Evolutionary conservation across 2,888 invertebrate species (phyloP), one percentile per base, ranked within the genome.

Genomic region (Melanargia galathea): DNA sequence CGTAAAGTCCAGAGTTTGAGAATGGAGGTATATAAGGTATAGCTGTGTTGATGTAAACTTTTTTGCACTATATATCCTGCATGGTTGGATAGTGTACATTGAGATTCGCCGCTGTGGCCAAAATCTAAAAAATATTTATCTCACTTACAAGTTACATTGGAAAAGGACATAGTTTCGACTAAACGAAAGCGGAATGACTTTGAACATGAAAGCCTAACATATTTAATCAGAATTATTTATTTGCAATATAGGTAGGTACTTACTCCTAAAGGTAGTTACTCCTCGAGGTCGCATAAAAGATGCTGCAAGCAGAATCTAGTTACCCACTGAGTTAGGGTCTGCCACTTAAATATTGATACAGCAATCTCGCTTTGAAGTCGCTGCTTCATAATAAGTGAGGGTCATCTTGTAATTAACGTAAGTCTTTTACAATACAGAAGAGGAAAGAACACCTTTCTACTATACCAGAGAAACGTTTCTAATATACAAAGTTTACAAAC

Each of bases 301-400:
- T 59, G 54, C 56, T 46, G 63, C 63, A 66, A 65, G 63, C 57
- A 61, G 60, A 65, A 64, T 62, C 64, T 57, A 60, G 62, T 62
- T 63, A 49, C 60, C 56, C 56, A 30, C 45, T 20, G 20, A 30
- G 30, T 45, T 55, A 43, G 55, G 57, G 48, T 16, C 55, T 56
- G 61, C 45, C 64, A 63, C 75, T 85, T 81, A 80, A 86, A 87
- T 86, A 87, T 86, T 86, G 83, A 87, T 81, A 76, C 64, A 71
- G 76, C 78, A 83, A 83, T 84, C 75, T 75, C 70, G 77, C 77
- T 82, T 77, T 76, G 75, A 75, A 77, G 67, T 60, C 68, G 60
- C 63, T 67, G 61, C 64, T 65, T 68, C 64, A 71, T 73, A 67
- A 71, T 68, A 58, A 69, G 64, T 61, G 66, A 67, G 66, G 65